A percentile compares a stretch with the other conserved stretches of the same genome.
Evolutionary conservation across 2,113 vertebrate species (phyloP).

Genomic region (Campylomormyrus numenius): DNA sequence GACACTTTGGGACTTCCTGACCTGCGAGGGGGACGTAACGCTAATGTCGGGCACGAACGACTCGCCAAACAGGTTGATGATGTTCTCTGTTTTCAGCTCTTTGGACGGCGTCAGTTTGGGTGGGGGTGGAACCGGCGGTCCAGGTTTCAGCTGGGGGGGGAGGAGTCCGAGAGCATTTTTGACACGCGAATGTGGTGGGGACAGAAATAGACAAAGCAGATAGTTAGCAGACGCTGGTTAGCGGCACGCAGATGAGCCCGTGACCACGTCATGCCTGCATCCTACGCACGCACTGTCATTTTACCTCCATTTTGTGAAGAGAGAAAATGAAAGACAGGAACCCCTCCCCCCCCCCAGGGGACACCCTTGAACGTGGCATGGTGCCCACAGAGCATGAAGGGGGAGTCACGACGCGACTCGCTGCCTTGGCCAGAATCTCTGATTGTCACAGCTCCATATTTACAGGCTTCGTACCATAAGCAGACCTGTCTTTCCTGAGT

Average conservation of each 20-base stretch:
- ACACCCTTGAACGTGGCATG: background rate
- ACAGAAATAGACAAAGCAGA: constrained; percentile 34
- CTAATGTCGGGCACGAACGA: constrained; percentile 66
- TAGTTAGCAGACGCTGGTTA: background rate
- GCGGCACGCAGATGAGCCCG: constrained; percentile 23
- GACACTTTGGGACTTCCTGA: constrained; percentile 53
- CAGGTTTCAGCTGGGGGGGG: constrained; percentile 68
- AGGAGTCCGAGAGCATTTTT: constrained; percentile 1
- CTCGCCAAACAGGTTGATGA: constrained; percentile 72
- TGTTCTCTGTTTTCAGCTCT: constrained; percentile 72
- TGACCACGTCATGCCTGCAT: background rate
- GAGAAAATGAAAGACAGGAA: background rate
- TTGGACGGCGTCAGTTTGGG: constrained; percentile 79
- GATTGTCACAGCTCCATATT: background rate
- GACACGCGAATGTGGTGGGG: constrained; percentile 25
- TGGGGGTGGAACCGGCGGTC: constrained; percentile 75
- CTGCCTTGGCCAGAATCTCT: background rate
- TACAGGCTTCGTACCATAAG: background rate
- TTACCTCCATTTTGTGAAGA: background rate
- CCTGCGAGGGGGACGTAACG: constrained; percentile 74
- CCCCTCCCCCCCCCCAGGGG: background rate
- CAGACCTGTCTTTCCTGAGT: background rate
- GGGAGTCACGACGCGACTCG: background rate
- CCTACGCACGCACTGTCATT: background rate
- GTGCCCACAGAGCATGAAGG: background rate